Evolutionary conservation across 2,888 invertebrate species (phyloP).

Genomic region (Limenitis arthemis): DNA sequence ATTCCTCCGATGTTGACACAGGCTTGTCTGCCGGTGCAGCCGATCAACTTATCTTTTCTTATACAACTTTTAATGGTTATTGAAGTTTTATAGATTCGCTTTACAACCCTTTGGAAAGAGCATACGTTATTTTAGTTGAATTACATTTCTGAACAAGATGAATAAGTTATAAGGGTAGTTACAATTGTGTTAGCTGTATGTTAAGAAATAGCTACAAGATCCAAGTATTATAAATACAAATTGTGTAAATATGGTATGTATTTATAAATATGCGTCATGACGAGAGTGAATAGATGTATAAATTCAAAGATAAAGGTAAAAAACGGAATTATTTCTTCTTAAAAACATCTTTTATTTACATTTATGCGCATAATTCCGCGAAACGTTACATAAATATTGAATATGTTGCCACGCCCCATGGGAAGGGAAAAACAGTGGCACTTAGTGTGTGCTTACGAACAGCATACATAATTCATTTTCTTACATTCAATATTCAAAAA

Average conservation of each 20-base stretch:
- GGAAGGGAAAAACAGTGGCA: constrained; percentile 47
- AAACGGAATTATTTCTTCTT: background rate
- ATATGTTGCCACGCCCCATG: constrained; percentile 33
- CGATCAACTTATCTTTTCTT: constrained; percentile 56
- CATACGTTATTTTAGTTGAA: background rate
- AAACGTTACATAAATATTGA: constrained; percentile 22
- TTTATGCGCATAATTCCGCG: constrained; percentile 14
- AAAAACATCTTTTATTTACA: constrained; percentile 1
- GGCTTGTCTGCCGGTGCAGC: constrained; percentile 57
- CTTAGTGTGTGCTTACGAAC: constrained; percentile 45
- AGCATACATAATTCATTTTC: constrained; percentile 45
- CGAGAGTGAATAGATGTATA: too few species aligned
- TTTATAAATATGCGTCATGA: too few species aligned
- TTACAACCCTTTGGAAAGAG: background rate
- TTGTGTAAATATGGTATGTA: too few species aligned
- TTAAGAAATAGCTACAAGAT: too few species aligned
- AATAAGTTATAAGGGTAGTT: background rate
- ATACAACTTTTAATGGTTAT: constrained; percentile 39
- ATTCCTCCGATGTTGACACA: constrained; percentile 67
- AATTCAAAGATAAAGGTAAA: too few species aligned
- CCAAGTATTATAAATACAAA: too few species aligned
- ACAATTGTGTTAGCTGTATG: too few species aligned
- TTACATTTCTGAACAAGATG: background rate
- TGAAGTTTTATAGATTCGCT: constrained; percentile 23
- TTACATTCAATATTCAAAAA: constrained; percentile 14